Percentiles rank a stretch among this genome's conserved stretches.
These are phyloP conservation scores for Lottia scabra DNA, from an alignment of 2,888 invertebrate genomes.

Conservation along the genomic window DNA sequence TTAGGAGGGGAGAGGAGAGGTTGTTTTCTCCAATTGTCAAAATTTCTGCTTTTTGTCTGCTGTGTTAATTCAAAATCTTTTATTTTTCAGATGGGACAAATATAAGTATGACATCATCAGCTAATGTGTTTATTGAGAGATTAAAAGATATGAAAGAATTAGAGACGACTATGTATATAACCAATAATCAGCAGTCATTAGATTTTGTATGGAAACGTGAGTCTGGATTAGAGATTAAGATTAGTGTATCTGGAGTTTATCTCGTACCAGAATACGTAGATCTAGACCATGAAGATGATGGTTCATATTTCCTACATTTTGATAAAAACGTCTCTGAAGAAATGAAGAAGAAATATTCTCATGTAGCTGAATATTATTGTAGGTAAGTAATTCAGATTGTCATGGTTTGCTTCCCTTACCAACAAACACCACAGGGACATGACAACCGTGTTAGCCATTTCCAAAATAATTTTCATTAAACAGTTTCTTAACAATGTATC, in stretches of 20 bases:
- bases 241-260: slow-evolving; percentile 58
- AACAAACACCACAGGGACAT: too few relatives aligned
- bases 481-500: too few relatives aligned
- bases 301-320: slow-evolving; percentile 42
- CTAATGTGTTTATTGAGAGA: slow-evolving; percentile 63
- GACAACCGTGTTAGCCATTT: too few relatives aligned
- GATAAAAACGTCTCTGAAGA: slow-evolving; percentile 38
- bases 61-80: too few relatives aligned
- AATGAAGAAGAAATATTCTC: slow-evolving; percentile 44
- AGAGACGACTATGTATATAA: slow-evolving; percentile 56
- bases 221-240: slow-evolving; percentile 61
- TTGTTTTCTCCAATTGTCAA: too few relatives aligned
- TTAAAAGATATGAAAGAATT: slow-evolving; percentile 51
- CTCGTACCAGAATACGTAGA: slow-evolving; percentile 65
- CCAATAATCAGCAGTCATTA: slow-evolving; percentile 56
- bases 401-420: too few relatives aligned
- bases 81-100: slow-evolving; percentile 23
- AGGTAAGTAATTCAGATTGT: slow-evolving; percentile 45
- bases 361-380: slow-evolving; percentile 55
- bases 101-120: slow-evolving; percentile 41
- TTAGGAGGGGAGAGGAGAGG: too few relatives aligned
- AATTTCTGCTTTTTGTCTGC: too few relatives aligned
- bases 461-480: too few relatives aligned
- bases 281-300: slow-evolving; percentile 58
- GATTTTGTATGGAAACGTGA: slow-evolving; percentile 60